Base-by-base conservation (phyloP, 2,113 vertebrate species). In the Dicrurus megarhynchus region DNA sequence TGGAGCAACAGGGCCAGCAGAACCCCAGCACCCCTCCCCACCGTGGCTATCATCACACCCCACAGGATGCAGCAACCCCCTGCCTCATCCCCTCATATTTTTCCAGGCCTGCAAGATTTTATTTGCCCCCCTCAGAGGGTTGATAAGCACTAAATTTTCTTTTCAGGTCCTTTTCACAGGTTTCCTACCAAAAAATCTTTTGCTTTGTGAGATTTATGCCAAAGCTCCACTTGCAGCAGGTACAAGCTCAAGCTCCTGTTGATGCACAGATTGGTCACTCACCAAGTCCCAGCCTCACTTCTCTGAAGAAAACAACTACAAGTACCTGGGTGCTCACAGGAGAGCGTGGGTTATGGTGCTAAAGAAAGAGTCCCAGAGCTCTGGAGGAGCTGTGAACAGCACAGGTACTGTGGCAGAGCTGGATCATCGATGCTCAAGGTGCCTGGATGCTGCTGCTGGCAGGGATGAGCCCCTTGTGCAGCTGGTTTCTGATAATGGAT, bases 361-460 rank as follows among this genome's bases (percentile, higher is more conserved):
- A 41, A 76, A 18, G 39, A 44, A 49, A 26, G 47, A 26, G 9
- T 63, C 32, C 19, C 32, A 16, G 30, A 46, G 52, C 37, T 75
- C 75, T 70, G 56, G n/a, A 85, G 47, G n/a, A n/a, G 32, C 4
- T 81, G 65, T 13, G 44, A 37, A 47, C 4, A 11, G 44, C 47
- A 75, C 6, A 3, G 61, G 28, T 32, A 10, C 53, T 16, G 33
- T 1, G 4, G 47, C 68, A 91, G 44, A 56, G 42, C 65, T n/a
- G 65, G 37, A 67, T 24, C 47, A 10, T 1, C 28, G 64, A 24
- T 44, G 32, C 28, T 27, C 0, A 1, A 69, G 59, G 59, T 39
- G n/a, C 24, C 10, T 1, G 6, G 64, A 37, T 30, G 60, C 73
- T 5, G 4, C 23, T 7, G 4, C 33, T 0, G 0, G 32, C 46